Percentiles rank a stretch among this genome's conserved stretches.
Evolutionary conservation across 2,888 invertebrate genomes (phyloP).

Genomic region (Sinelater perroti): DNA sequence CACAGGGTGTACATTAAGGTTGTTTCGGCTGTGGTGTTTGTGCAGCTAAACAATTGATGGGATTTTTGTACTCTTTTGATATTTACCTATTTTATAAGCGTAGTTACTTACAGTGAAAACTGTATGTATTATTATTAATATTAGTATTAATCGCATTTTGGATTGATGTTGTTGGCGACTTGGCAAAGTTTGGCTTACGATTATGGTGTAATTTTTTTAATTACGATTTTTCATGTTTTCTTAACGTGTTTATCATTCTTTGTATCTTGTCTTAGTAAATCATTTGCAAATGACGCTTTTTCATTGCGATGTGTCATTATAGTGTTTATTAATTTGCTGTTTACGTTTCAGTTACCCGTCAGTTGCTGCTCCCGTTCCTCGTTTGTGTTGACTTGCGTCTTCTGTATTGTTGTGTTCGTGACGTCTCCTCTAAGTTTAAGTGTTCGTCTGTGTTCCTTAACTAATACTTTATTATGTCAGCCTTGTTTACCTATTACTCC

Average conservation of each 20-base stretch:
- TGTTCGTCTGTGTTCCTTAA: conserved; percentile 31
- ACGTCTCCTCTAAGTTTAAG: conserved; percentile 5
- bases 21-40: too few species aligned
- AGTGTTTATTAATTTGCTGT: conserved; percentile 23
- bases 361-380: conserved; percentile 20
- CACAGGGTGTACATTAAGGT: too few species aligned
- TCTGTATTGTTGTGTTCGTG: conserved; percentile 25
- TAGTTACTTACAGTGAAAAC: conserved; percentile 33
- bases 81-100: conserved; percentile 33
- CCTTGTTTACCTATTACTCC: conserved; percentile 18
- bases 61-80: conserved; percentile 30
- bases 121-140: conserved; percentile 32
- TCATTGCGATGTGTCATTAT: neutral
- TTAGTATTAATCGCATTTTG: conserved; percentile 28
- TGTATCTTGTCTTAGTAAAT: conserved; percentile 34
- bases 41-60: too few species aligned
- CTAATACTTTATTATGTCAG: conserved; percentile 24
- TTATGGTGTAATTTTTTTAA: conserved; percentile 30
- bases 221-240: conserved; percentile 29
- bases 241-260: conserved; percentile 24
- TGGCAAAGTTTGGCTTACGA: conserved; percentile 41
- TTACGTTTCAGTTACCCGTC: conserved; percentile 31
- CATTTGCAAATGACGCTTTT: conserved; percentile 31
- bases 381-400: conserved; percentile 18
- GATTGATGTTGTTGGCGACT: conserved; percentile 38